Base-by-base conservation (phyloP, 2,113 vertebrate species). In the Orthonyx spaldingii region DNA sequence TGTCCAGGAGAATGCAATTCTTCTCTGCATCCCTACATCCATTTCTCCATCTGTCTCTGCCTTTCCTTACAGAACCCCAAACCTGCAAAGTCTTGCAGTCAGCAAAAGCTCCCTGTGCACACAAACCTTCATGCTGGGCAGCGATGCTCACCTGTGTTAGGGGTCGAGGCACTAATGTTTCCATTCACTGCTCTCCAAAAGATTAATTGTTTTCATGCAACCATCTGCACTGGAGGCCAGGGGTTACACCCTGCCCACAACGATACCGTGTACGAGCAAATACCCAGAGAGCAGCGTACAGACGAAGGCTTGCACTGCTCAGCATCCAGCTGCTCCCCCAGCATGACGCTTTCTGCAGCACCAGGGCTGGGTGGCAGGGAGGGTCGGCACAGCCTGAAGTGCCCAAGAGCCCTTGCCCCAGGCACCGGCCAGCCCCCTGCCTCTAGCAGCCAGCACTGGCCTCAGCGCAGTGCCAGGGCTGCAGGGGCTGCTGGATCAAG, bases 201-300 rank as follows among this genome's bases (percentile, higher is more conserved):
- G 90, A 82, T 92, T 78, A 78, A 85, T 94, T 85, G 81, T 94
- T 96, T 91, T 63, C 87, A 20, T 56, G 81, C 76, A 65, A 2
- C 87, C 42, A 16, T 32, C 80, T 55, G 71, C 77, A 37, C 80
- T 6, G 42, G n/a, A 74, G 89, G 76, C 42, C 84, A 52, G 46
- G 35, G 86, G 70, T 93, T 79, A 84, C 84, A 59, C 53, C 74
- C 84, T 71, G 92, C 81, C 81, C 81, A 57, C 74, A 24, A 16
- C 0, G 0, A 44, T 22, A 3, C 39, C 2, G 0, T 64, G 69
- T n/a, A 53, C 0, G 1, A 66, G 63, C 88, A 83, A 41, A 74
- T 20, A 63, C 72, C 71, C 56, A 28, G 87, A 80, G 33, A 60
- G 60, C 65, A 37, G 47, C 0, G 35, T 8, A 4, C 19, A 21